phyloP scores from a whole-genome alignment of 2,888 invertebrate species.

The Coleophora flavipennella region DNA sequence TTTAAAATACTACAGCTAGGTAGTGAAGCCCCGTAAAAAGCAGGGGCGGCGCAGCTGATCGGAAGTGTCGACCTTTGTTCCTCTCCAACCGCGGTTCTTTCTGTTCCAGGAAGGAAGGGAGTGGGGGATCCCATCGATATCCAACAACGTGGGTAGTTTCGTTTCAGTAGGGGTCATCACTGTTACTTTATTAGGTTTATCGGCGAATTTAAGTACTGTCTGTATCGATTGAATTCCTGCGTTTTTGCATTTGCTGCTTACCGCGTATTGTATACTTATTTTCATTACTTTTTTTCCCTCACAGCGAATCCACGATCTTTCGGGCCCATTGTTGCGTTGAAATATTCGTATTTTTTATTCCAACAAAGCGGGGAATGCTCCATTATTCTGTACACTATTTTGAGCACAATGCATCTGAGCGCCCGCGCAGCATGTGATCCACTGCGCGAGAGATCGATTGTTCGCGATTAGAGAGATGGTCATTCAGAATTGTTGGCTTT shows the following conservation, averaged over 20 bases:
- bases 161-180: background rate
- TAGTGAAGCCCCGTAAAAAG: conserved; percentile 62
- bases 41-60: conserved; percentile 69
- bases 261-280: no score
- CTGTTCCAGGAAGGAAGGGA: conserved; percentile 53
- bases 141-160: background rate
- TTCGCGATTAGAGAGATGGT: conserved; percentile 50
- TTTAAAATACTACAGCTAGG: background rate
- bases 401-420: conserved; percentile 50
- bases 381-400: conserved; percentile 54
- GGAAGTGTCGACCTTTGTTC: conserved; percentile 71
- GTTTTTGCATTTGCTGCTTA: no score
- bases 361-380: conserved; percentile 55
- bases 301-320: conserved; percentile 33
- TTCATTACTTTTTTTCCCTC: background rate
- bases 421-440: conserved; percentile 67
- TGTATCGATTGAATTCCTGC: no score
- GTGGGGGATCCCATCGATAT: conserved; percentile 14
- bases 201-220: no score
- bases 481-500: conserved; percentile 57
- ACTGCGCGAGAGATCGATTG: conserved; percentile 50
- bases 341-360: conserved; percentile 58
- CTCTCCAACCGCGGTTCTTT: conserved; percentile 49
- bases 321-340: conserved; percentile 50
- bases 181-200: no score